These are phyloP conservation scores for Rhinolophus ferrumequinum DNA, from an alignment of 2,113 vertebrate genomes.

Conservation along the genomic window DNA sequence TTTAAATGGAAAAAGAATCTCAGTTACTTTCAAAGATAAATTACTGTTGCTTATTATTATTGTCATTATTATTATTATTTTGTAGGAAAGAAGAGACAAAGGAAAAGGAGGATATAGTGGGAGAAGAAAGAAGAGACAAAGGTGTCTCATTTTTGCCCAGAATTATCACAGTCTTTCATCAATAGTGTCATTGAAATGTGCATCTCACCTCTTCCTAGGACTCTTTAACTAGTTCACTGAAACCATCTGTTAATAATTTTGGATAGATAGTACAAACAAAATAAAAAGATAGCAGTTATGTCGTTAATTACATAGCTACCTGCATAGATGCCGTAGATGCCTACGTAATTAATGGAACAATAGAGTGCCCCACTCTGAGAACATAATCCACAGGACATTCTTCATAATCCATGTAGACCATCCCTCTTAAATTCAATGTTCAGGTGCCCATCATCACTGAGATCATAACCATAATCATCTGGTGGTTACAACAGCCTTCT, in stretches of 20 bases:
- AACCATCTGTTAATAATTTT: neutral
- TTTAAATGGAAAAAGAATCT: conserved; percentile 18
- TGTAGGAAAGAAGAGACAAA: neutral
- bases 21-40: conserved; percentile 3
- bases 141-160: neutral
- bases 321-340: neutral
- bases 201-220: neutral
- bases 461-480: neutral
- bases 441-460: neutral
- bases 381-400: neutral
- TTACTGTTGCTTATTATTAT: neutral
- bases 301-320: neutral
- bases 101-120: neutral
- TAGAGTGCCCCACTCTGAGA: neutral
- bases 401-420: neutral
- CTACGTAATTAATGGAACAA: neutral
- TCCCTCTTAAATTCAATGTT: neutral
- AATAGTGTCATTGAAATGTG: neutral
- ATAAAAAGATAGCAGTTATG: neutral
- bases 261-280: neutral
- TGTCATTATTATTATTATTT: neutral
- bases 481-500: neutral
- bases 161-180: neutral
- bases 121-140: neutral
- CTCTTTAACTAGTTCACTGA: neutral